Percentiles rank a stretch among this genome's conserved stretches.
These are phyloP conservation scores for Sphecodes monilicornis DNA, from an alignment of 2,888 invertebrate genomes.

Conservation along the genomic window DNA sequence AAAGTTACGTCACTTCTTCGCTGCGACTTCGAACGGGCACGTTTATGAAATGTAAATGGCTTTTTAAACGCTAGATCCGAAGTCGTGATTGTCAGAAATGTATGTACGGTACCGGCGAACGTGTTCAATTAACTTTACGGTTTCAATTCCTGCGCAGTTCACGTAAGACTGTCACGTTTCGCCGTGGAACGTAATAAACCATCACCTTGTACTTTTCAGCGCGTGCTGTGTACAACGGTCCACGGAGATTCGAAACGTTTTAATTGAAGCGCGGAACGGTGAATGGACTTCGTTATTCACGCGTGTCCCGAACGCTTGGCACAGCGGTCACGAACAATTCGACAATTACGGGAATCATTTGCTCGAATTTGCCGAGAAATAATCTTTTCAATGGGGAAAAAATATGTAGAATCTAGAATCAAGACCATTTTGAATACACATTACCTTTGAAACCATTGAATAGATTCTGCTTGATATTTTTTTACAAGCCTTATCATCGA, in stretches of 20 bases:
- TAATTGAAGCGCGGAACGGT: constrained; percentile 23
- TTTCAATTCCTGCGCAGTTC: background rate
- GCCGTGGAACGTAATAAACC: constrained; percentile 13
- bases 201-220: constrained; percentile 27
- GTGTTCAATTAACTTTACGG: constrained; percentile 16
- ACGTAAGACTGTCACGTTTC: background rate
- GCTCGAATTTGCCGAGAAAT: background rate
- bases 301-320: constrained; percentile 7
- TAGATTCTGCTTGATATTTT: too few relatives aligned
- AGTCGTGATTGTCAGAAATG: background rate
- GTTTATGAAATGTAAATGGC: background rate
- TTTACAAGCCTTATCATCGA: too few relatives aligned
- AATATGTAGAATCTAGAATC: background rate
- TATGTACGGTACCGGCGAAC: background rate
- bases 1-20: background rate
- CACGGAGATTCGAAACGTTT: constrained; percentile 29
- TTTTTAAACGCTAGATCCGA: background rate
- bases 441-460: too few relatives aligned
- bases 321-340: background rate
- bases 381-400: background rate
- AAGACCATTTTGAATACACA: background rate
- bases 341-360: background rate
- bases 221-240: background rate
- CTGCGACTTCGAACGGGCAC: background rate
- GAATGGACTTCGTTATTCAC: constrained; percentile 26